phyloP scores from a whole-genome alignment of 2,888 invertebrate species.

The Drosophila testacea region DNA sequence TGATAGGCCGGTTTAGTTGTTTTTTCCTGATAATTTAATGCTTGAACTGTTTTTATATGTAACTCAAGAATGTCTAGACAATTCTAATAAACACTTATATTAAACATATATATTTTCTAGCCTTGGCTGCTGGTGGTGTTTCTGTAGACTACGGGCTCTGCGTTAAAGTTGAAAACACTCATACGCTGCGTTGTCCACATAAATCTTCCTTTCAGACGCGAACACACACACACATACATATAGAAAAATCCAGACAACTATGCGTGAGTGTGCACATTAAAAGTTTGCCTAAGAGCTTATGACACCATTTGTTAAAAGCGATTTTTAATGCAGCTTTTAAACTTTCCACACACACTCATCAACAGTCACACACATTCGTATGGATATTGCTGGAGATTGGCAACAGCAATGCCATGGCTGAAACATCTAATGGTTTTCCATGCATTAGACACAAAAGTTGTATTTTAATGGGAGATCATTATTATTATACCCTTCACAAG shows the following conservation, averaged over 20 bases:
- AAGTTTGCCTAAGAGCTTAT: slow-evolving; percentile 77
- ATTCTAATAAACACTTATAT: slow-evolving; percentile 58
- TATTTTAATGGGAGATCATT: slow-evolving; percentile 61
- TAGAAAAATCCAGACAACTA: slow-evolving; percentile 32
- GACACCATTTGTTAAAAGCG: slow-evolving; percentile 80
- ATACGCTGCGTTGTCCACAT: slow-evolving; percentile 63
- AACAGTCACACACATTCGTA: not conserved
- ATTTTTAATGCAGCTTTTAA: slow-evolving; percentile 78
- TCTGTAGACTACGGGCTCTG: slow-evolving; percentile 25
- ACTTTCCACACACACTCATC: slow-evolving; percentile 17
- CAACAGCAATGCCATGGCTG: slow-evolving; percentile 47
- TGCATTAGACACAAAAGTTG: slow-evolving; percentile 64
- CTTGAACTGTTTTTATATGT: slow-evolving; percentile 40
- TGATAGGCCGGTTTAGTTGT: slow-evolving; percentile 16
- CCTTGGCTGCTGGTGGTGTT: slow-evolving; percentile 33
- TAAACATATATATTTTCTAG: slow-evolving; percentile 55
- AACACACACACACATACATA: slow-evolving; percentile 18
- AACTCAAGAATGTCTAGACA: slow-evolving; percentile 68
- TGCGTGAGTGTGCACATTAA: slow-evolving; percentile 69
- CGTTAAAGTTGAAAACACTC: slow-evolving; percentile 68
- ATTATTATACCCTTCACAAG: slow-evolving; percentile 47
- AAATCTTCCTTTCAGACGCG: slow-evolving; percentile 55
- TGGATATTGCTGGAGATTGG: slow-evolving; percentile 3
- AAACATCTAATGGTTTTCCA: slow-evolving; percentile 72
- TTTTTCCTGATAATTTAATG: slow-evolving; percentile 44